These are phyloP conservation scores for Microtus oregoni DNA, from an alignment of 2,113 vertebrate genomes.

Conservation along the genomic window DNA sequence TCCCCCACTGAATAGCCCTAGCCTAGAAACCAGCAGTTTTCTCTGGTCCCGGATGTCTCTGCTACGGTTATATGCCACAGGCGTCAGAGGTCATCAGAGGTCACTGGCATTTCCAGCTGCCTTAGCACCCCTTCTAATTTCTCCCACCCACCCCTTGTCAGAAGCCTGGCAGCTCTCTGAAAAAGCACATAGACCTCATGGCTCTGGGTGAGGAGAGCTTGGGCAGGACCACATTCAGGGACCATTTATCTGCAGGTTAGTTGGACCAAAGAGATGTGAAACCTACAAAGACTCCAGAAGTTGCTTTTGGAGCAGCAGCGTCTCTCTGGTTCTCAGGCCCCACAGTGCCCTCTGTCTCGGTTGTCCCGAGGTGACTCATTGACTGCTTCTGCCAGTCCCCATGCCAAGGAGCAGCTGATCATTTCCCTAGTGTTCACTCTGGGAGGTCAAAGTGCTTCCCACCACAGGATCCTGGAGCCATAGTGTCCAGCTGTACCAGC, in stretches of 20 bases:
- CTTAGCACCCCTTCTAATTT: background rate
- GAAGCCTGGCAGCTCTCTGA: background rate
- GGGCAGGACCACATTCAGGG: background rate
- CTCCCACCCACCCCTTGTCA: background rate
- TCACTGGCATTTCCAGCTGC: background rate
- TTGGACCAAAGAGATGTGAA: background rate
- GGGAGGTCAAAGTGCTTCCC: conserved; percentile 31
- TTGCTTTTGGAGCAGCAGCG: background rate
- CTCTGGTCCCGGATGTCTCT: background rate
- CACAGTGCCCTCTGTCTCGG: background rate
- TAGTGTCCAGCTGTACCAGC: no score
- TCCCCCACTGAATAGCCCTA: background rate
- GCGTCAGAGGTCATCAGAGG: background rate
- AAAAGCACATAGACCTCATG: background rate
- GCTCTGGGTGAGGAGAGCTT: background rate
- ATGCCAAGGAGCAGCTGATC: conserved; percentile 53
- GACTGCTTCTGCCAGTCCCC: conserved; percentile 38
- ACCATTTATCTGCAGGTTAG: background rate
- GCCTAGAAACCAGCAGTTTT: background rate
- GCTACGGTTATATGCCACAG: background rate
- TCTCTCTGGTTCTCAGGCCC: background rate
- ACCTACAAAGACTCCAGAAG: background rate
- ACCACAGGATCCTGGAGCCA: background rate
- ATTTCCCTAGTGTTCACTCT: conserved; percentile 60
- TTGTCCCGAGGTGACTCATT: background rate